These are phyloP conservation scores for Apocrypta bakeri DNA, from an alignment of 1,140 invertebrate genomes.

Conservation along the genomic window DNA sequence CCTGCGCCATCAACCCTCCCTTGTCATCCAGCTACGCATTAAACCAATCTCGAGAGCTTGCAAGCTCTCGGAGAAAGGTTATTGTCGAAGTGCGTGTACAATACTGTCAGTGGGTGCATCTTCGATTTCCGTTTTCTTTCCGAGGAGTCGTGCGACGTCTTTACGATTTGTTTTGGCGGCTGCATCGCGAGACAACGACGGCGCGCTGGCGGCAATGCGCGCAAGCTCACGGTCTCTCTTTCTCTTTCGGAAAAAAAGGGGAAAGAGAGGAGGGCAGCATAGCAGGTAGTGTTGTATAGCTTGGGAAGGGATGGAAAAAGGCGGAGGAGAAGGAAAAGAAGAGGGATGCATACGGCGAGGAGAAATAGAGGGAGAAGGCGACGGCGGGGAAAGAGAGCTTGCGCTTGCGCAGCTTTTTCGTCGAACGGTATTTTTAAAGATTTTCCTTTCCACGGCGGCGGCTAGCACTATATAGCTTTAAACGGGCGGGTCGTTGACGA, in stretches of 20 bases:
- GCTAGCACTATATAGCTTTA: constrained; percentile 53
- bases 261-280: neutral
- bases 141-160: constrained; percentile 57
- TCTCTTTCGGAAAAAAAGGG: neutral
- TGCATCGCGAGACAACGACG: constrained; percentile 54
- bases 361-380: constrained; percentile 20
- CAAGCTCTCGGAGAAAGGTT: constrained; percentile 35
- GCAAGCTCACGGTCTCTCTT: constrained; percentile 1
- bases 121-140: constrained; percentile 48
- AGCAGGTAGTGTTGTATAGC: neutral
- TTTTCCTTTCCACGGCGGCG: constrained; percentile 63
- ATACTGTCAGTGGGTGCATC: constrained; percentile 18
- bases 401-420: constrained; percentile 62
- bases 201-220: neutral
- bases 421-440: constrained; percentile 68
- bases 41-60: neutral
- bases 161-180: constrained; percentile 68
- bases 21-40: neutral
- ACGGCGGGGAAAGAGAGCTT: constrained; percentile 55
- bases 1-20: neutral
- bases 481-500: constrained; percentile 56
- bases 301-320: neutral
- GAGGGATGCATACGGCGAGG: neutral
- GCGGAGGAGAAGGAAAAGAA: neutral
- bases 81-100: constrained; percentile 40